These are phyloP conservation scores for Petromus typicus DNA, from an alignment of 2,113 vertebrate species.

Conservation along the genomic window DNA sequence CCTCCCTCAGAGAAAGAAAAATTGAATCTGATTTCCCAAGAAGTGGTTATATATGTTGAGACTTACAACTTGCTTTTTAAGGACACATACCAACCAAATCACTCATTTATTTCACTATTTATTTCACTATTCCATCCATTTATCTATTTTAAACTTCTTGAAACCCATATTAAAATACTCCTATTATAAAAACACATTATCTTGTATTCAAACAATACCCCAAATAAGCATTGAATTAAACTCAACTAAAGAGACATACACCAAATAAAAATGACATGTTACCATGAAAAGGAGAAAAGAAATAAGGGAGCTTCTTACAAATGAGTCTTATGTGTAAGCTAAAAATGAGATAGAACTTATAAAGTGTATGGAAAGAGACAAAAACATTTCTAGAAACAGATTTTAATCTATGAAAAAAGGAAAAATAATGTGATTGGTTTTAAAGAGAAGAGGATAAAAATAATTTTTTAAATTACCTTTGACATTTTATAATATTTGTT, in stretches of 20 bases:
- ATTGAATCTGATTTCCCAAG: not conserved
- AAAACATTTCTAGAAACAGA: not conserved
- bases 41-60: not conserved
- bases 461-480: not conserved
- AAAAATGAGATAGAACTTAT: not conserved
- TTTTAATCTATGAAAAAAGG: not conserved
- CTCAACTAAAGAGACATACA: not conserved
- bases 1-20: not conserved
- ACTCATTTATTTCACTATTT: conserved; percentile 15
- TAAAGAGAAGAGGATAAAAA: not conserved
- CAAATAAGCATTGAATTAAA: conserved; percentile 2
- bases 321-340: not conserved
- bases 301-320: not conserved
- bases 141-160: not conserved
- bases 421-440: not conserved
- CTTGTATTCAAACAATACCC: not conserved
- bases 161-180: not conserved
- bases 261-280: not conserved
- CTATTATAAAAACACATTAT: not conserved
- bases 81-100: not conserved
- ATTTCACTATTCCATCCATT: not conserved
- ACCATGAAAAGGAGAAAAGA: not conserved
- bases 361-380: not conserved
- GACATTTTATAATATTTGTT: not conserved
- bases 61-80: not conserved